These are phyloP conservation scores for Bucco capensis DNA, from an alignment of 2,113 vertebrate species.

Conservation along the genomic window DNA sequence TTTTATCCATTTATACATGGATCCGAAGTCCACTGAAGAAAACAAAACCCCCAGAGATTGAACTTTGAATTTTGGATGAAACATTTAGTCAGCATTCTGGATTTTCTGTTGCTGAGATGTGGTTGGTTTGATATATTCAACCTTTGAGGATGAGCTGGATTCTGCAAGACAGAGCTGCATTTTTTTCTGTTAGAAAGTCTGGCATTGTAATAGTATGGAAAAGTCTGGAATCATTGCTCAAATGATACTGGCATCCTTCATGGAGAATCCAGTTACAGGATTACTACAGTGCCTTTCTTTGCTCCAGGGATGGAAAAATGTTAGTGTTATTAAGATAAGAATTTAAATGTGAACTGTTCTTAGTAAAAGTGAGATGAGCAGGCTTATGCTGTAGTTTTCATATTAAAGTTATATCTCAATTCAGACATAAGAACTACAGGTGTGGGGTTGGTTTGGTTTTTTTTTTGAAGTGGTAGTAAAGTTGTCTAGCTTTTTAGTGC, in stretches of 20 bases:
- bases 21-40: conserved; percentile 23
- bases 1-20: background rate
- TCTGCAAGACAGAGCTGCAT: background rate
- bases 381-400: background rate
- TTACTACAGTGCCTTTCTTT: background rate
- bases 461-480: background rate
- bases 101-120: background rate
- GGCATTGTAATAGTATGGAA: background rate
- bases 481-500: background rate
- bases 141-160: background rate
- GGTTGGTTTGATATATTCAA: background rate
- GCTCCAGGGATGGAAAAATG: background rate
- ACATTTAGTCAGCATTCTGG: conserved; percentile 30
- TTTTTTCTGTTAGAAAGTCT: background rate
- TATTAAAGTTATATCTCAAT: background rate
- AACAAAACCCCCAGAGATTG: background rate
- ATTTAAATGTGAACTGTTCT: background rate
- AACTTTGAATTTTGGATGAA: conserved; percentile 37
- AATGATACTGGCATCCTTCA: background rate
- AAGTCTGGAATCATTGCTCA: background rate
- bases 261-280: background rate
- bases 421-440: background rate
- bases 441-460: background rate
- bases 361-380: background rate
- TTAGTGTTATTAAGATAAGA: background rate